Conservation (phyloP, 2,113 vertebrate species). For the Dasyurus viverrinus region DNA sequence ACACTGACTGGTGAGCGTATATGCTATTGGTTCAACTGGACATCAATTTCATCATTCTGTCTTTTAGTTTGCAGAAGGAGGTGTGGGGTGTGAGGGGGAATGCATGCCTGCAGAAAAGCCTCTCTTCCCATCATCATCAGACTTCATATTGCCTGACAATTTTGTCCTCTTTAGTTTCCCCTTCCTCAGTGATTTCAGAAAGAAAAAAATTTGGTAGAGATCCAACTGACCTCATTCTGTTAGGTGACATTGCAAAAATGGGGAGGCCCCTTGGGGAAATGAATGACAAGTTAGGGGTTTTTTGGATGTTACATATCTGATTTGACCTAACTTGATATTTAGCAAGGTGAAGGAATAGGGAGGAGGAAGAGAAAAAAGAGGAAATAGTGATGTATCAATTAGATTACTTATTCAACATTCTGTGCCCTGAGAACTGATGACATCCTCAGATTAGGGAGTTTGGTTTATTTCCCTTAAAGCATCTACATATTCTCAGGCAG, state of each 20-base stretch:
- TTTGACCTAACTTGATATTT: constrained; percentile 29
- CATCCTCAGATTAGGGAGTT: constrained; percentile 29
- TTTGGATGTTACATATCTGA: constrained; percentile 26
- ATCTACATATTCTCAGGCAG: neutral
- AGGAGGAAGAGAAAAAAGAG: neutral
- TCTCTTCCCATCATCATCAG: neutral
- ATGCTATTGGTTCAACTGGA: neutral
- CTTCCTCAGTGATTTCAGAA: constrained; percentile 11
- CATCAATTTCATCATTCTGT: neutral
- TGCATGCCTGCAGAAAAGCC: neutral
- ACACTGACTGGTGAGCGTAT: neutral
- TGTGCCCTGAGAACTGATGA: constrained; percentile 51
- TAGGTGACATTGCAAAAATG: neutral
- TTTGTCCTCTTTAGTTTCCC: neutral
- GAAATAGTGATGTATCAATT: constrained; percentile 19
- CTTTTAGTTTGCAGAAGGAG: neutral
- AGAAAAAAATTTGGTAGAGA: neutral
- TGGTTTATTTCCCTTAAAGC: constrained; percentile 36
- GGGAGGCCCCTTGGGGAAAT: neutral
- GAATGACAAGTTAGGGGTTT: neutral
- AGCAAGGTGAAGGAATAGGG: neutral
- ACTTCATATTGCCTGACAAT: neutral
- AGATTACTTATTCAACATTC: constrained; percentile 14
- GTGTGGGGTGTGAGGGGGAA: constrained; percentile 17
- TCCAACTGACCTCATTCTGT: neutral